Evolutionary conservation across 1,140 invertebrate species (phyloP).

Genomic region (Tetragonula clypearis): DNA sequence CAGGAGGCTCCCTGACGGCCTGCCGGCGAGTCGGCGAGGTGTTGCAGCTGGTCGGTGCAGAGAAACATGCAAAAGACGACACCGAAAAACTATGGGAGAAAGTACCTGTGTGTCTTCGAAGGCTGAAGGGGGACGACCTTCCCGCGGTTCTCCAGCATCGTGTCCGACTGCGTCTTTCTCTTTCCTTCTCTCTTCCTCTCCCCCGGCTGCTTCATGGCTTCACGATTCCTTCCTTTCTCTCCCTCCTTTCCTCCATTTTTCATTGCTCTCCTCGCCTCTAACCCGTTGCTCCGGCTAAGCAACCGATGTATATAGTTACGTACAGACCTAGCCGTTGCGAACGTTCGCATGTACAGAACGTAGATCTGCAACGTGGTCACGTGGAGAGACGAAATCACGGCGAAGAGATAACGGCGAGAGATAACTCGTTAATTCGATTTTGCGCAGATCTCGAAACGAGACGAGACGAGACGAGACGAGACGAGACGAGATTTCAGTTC

Average conservation of each 20-base stretch:
- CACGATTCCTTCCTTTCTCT: conserved; percentile 50
- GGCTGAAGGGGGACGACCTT: conserved; percentile 64
- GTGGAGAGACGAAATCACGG: conserved; percentile 35
- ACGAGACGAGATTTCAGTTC: conserved; percentile 46
- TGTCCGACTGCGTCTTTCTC: conserved; percentile 63
- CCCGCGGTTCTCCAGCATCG: conserved; percentile 63
- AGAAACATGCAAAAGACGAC: conserved; percentile 54
- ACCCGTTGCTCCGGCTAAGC: conserved; percentile 39
- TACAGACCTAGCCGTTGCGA: not conserved
- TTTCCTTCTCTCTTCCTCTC: conserved; percentile 52
- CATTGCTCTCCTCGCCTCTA: conserved; percentile 36
- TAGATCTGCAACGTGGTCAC: not conserved
- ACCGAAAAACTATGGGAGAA: conserved; percentile 70
- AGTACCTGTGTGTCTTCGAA: conserved; percentile 65
- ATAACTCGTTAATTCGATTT: conserved; percentile 63
- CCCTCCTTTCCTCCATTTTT: conserved; percentile 40
- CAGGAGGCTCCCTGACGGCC: conserved; percentile 10
- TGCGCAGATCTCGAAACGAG: conserved; percentile 45
- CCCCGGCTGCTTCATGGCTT: not conserved
- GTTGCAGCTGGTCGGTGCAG: conserved; percentile 39
- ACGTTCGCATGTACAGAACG: not conserved
- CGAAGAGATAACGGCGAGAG: conserved; percentile 60
- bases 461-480: conserved; percentile 30
- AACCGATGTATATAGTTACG: conserved; percentile 15
- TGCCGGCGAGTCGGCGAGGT: not conserved